Percentiles rank a stretch among this genome's conserved stretches.
phyloP scores from a whole-genome alignment of 2,797 vertebrate genomes.

The Monodelphis domestica region DNA sequence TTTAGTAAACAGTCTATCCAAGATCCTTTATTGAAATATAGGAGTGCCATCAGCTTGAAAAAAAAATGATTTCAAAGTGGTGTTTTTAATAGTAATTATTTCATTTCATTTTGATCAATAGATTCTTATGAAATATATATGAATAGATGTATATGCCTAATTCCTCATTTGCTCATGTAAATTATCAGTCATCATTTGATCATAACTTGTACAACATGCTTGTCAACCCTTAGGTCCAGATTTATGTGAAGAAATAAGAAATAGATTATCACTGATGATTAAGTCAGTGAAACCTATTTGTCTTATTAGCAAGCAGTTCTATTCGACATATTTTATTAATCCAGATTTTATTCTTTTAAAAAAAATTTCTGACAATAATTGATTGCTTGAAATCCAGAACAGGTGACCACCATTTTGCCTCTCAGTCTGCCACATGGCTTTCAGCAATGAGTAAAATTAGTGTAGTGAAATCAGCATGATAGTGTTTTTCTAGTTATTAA shows the following conservation, averaged over 20 bases:
- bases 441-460: background rate
- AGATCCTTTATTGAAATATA: background rate
- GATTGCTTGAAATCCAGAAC: slow-evolving; percentile 38
- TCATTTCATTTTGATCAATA: background rate
- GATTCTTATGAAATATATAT: no score
- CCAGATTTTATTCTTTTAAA: slow-evolving; percentile 29
- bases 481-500: slow-evolving; percentile 56
- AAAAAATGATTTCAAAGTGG: background rate
- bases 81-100: background rate
- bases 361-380: slow-evolving; percentile 28
- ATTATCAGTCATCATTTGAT: background rate
- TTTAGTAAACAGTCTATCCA: background rate
- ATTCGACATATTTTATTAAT: background rate
- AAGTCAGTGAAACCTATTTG: slow-evolving; percentile 74
- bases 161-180: slow-evolving; percentile 10
- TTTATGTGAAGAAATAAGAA: slow-evolving; percentile 64
- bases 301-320: slow-evolving; percentile 62
- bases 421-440: background rate
- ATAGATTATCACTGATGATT: slow-evolving; percentile 69
- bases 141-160: background rate
- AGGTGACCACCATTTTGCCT: background rate
- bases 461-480: background rate
- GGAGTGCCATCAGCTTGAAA: background rate
- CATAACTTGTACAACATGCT: background rate
- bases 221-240: slow-evolving; percentile 28